phyloP scores from a whole-genome alignment of 2,797 vertebrate genomes.

The Pyrocephalus nanus region DNA sequence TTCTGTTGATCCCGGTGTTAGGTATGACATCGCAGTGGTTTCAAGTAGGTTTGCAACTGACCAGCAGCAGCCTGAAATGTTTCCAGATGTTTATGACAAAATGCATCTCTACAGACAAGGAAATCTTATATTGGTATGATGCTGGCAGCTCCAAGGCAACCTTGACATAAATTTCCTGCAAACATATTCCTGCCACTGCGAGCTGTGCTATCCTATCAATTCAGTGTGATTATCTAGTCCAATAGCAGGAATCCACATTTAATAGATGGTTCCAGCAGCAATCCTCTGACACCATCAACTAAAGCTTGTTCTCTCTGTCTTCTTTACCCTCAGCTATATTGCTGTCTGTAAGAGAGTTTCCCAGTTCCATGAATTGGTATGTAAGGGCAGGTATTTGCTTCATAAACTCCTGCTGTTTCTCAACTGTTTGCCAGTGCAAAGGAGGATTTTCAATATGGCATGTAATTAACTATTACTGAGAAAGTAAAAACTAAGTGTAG shows the following conservation, averaged over 20 bases:
- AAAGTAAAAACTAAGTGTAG: slow-evolving; percentile 25
- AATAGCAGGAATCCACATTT: slow-evolving; percentile 32
- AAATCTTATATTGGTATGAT: slow-evolving; percentile 14
- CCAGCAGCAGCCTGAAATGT: neutral
- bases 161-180: slow-evolving; percentile 57
- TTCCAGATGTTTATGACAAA: neutral
- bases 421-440: neutral
- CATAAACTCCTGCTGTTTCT: slow-evolving; percentile 46
- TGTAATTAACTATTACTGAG: slow-evolving; percentile 39
- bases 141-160: slow-evolving; percentile 21
- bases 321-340: slow-evolving; percentile 44
- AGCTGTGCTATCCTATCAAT: slow-evolving; percentile 40
- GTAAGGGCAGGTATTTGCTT: slow-evolving; percentile 29
- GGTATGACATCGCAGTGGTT: neutral
- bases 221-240: slow-evolving; percentile 56
- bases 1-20: neutral
- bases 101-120: neutral
- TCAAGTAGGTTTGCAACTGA: neutral
- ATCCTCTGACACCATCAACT: slow-evolving; percentile 50
- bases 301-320: slow-evolving; percentile 41
- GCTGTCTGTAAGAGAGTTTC: slow-evolving; percentile 30
- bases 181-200: slow-evolving; percentile 34
- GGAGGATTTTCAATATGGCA: neutral
- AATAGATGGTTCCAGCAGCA: slow-evolving; percentile 57
- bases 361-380: slow-evolving; percentile 15